A percentile compares a stretch with the other conserved stretches of the same genome.
Conservation (phyloP, 2,797 vertebrate species). For the Lacerta viridis region DNA sequence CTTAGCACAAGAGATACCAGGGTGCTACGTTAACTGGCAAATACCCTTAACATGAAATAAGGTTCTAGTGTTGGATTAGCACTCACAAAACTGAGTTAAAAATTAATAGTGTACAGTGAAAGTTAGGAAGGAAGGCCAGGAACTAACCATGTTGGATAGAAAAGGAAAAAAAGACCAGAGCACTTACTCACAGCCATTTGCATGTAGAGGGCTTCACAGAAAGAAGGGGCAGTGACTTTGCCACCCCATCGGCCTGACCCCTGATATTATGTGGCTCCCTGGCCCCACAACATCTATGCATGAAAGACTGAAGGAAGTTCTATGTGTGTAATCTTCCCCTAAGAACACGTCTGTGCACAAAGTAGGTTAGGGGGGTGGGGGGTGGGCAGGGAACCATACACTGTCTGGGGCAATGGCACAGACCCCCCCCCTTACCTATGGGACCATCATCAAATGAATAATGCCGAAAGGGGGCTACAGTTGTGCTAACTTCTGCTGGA, state of each 20-base stretch:
- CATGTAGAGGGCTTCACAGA: background rate
- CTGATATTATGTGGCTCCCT: background rate
- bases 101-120: constrained; percentile 50
- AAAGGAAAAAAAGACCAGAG: background rate
- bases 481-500: background rate
- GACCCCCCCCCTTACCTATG: background rate
- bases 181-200: background rate
- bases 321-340: background rate
- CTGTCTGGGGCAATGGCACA: background rate
- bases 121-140: background rate
- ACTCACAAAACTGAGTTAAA: constrained; percentile 63
- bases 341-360: background rate
- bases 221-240: background rate
- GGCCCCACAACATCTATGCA: background rate
- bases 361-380: background rate
- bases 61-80: constrained; percentile 45
- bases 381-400: background rate
- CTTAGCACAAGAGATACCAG: constrained; percentile 58
- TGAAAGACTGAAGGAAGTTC: background rate
- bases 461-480: background rate
- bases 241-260: background rate
- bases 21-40: constrained; percentile 68
- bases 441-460: background rate
- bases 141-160: background rate
- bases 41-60: constrained; percentile 54